A percentile compares a stretch with the other conserved stretches of the same genome.
Conservation (phyloP, 37 sponge, comb jelly and placozoan species). For the Ephydatia muelleri region DNA sequence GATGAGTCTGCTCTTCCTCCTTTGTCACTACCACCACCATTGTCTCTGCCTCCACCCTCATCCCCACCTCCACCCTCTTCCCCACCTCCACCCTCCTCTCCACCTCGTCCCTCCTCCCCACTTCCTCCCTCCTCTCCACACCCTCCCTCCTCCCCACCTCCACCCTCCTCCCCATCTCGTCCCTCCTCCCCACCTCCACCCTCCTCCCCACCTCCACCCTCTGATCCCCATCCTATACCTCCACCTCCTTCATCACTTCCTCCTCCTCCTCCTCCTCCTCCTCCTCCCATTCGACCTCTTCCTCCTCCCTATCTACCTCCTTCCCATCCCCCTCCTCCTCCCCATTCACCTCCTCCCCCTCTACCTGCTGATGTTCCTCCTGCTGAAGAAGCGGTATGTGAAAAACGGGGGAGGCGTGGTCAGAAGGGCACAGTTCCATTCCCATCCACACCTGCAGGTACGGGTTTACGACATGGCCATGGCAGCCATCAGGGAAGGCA, state of each 20-base stretch:
- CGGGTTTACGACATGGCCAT: conserved; percentile 29
- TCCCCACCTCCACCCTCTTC: no score
- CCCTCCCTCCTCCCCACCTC: no score
- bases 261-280: conserved; percentile 32
- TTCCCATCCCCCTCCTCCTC: conserved; percentile 52
- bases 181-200: no score
- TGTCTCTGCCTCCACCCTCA: background rate
- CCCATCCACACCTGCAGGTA: no score
- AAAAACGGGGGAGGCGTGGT: no score
- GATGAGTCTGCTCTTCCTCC: background rate
- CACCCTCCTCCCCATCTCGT: no score
- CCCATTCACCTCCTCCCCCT: background rate
- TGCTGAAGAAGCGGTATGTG: background rate
- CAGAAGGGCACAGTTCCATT: no score
- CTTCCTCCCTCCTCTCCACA: background rate
- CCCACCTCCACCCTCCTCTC: no score
- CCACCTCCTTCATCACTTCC: background rate
- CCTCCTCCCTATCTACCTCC: background rate
- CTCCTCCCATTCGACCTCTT: background rate
- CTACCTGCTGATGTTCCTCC: background rate
- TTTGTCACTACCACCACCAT: conserved; percentile 4
- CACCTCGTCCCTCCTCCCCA: conserved; percentile 17
- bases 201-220: no score
- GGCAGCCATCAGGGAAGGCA: conserved; percentile 23
- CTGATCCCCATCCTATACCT: no score